A percentile compares a stretch with the other conserved stretches of the same genome.
phyloP scores from a whole-genome alignment of 2,797 vertebrate genomes.

The Poliocrania exsul region DNA sequence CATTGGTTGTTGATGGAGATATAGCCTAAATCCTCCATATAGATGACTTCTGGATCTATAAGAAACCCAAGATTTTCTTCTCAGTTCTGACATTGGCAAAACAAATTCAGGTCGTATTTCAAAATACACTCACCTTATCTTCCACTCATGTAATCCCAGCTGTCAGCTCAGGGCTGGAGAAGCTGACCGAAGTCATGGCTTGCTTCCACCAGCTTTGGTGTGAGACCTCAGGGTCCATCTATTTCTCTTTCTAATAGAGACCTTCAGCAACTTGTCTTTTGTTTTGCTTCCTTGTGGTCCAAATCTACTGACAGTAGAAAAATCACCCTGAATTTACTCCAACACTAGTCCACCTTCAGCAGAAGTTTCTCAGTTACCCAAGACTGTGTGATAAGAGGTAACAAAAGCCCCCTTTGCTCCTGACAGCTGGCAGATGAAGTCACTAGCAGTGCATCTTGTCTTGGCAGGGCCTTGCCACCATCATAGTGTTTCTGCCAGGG shows the following conservation, averaged over 20 bases:
- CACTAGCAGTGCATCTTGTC: background rate
- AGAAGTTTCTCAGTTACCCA: background rate
- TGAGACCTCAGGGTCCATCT: background rate
- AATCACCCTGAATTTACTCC: background rate
- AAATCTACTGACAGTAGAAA: background rate
- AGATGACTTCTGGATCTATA: background rate
- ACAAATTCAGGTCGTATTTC: background rate
- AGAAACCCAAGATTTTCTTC: background rate
- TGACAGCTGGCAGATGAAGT: background rate
- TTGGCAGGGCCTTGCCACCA: background rate
- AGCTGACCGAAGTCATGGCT: background rate
- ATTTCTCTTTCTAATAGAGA: background rate
- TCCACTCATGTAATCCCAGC: background rate
- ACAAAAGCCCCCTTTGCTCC: background rate
- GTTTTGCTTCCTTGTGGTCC: background rate
- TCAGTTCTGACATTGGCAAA: background rate
- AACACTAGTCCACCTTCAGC: background rate
- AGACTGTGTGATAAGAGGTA: background rate
- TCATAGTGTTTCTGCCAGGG: background rate
- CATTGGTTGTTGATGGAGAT: background rate
- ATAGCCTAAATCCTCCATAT: background rate
- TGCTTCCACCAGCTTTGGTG: background rate
- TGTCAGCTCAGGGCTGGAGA: background rate
- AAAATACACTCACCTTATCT: fast-evolving
- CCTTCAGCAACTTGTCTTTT: background rate